Evolutionary conservation across 2,797 vertebrate genomes (phyloP), one percentile per base, ranked within the genome.

Genomic region (Esox masquinongy): DNA sequence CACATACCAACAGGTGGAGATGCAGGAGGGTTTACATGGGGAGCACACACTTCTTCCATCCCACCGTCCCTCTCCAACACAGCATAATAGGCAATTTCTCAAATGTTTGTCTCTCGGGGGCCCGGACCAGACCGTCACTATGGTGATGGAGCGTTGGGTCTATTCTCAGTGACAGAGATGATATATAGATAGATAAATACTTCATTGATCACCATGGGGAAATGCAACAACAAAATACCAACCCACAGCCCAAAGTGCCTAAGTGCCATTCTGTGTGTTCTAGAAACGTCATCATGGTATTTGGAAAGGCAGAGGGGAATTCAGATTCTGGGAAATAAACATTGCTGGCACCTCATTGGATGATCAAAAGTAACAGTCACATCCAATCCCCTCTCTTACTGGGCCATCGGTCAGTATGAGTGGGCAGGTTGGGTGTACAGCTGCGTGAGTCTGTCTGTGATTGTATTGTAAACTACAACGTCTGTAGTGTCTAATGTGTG

Each of bases 141-240:
- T 90, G 85, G 87, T 93, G 92, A 93, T 93, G 87, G 88, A 93
- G 85, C 83, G 85, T 50, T 49, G 84, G 83, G 79, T 89, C 84
- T 19, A 89, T 87, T 84, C 84, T 84, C 86, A 89, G 81, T 86
- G 92, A 90, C 90, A 89, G 87, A 85, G 67, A 87, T 91, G 90
- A 93, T 90, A 84, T 90, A 91, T 87, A 77, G 85, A 86, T 85
- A 82, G 86, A 82, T 86, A 88, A 88, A 90, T 86, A 86, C 90
- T 86, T 84, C 84, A 83, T 83, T 69, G 84, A 86, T 85, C 83
- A 88, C 90, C 89, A 86, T 81, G 85, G 89, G 89, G 88, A 85
- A 76, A 50, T 8, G 85, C 84, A 85, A 75, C 77, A 85, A 86
- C 86, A 88, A 86, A 91, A 93, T 91, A 93, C 90, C 81, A 84